Conservation (phyloP, 2,797 vertebrate species). For the Paramormyrops hopkinsi region DNA sequence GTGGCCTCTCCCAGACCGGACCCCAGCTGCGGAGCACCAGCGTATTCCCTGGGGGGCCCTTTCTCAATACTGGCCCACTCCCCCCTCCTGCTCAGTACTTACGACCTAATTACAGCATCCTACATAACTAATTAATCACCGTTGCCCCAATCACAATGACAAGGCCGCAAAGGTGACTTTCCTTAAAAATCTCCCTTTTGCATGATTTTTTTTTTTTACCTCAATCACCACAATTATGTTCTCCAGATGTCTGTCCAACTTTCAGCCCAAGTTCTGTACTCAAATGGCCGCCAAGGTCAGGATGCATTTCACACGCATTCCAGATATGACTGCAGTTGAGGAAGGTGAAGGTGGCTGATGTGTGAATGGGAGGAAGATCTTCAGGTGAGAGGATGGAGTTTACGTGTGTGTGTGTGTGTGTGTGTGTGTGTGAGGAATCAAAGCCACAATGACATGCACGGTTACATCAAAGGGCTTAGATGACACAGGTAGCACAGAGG, state of each 20-base stretch:
- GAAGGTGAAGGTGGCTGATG: slow-evolving; percentile 37
- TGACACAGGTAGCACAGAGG: slow-evolving; percentile 50
- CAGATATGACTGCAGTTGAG: slow-evolving; percentile 28
- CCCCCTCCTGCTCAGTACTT: slow-evolving; percentile 54
- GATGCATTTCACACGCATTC: slow-evolving; percentile 44
- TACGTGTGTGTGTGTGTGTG: not conserved
- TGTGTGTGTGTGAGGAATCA: slow-evolving; percentile 53
- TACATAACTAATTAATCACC: slow-evolving; percentile 84
- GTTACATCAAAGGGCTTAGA: slow-evolving; percentile 24
- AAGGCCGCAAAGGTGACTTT: slow-evolving; percentile 80
- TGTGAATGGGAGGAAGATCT: not conserved
- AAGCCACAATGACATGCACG: slow-evolving; percentile 55
- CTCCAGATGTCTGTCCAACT: slow-evolving; percentile 49
- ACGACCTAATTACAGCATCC: slow-evolving; percentile 71
- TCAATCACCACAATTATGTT: slow-evolving; percentile 60
- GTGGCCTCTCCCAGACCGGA: not conserved
- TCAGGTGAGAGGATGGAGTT: not conserved
- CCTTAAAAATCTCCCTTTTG: slow-evolving; percentile 56
- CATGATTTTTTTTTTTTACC: slow-evolving; percentile 44
- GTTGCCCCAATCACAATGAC: slow-evolving; percentile 79
- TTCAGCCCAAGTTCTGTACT: slow-evolving; percentile 48
- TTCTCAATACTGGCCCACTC: slow-evolving; percentile 43
- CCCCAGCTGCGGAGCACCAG: not conserved
- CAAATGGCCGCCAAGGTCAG: slow-evolving; percentile 54
- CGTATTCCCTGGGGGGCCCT: not conserved